Evolutionary conservation across 2,888 invertebrate genomes (phyloP).

Genomic region (Vanessa cardui): DNA sequence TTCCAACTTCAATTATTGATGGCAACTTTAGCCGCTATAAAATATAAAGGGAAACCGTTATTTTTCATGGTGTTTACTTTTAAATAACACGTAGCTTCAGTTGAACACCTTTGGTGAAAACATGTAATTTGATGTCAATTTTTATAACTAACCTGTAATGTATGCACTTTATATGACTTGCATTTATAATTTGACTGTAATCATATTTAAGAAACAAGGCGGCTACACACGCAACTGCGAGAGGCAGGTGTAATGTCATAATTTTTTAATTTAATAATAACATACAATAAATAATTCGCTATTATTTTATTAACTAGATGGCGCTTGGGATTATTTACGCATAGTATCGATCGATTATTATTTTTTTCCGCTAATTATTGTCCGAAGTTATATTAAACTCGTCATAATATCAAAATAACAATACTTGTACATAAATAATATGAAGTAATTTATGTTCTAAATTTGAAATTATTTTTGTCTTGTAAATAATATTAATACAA

Average conservation of each 20-base stretch:
- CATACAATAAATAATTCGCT: background rate
- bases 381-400: no score
- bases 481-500: no score
- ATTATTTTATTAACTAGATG: slow-evolving; percentile 4
- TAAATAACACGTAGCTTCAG: slow-evolving; percentile 47
- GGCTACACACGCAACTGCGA: slow-evolving; percentile 1
- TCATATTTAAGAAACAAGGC: slow-evolving; percentile 9
- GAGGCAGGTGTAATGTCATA: slow-evolving; percentile 8
- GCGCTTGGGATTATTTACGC: background rate
- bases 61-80: slow-evolving; percentile 73
- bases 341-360: background rate
- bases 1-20: slow-evolving; percentile 80
- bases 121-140: slow-evolving; percentile 33
- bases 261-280: slow-evolving; percentile 1
- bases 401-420: no score
- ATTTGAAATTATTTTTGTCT: no score
- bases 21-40: slow-evolving; percentile 77
- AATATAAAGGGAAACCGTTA: slow-evolving; percentile 70
- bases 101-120: slow-evolving; percentile 31
- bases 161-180: slow-evolving; percentile 27
- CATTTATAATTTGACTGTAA: slow-evolving; percentile 24
- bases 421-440: no score
- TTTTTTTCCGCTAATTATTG: no score
- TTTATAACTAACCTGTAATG: slow-evolving; percentile 22
- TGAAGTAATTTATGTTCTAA: no score